Evolutionary conservation across 1,140 invertebrate genomes (phyloP), one percentile per base, ranked within the genome.

Genomic region (Drosophila bocqueti): DNA sequence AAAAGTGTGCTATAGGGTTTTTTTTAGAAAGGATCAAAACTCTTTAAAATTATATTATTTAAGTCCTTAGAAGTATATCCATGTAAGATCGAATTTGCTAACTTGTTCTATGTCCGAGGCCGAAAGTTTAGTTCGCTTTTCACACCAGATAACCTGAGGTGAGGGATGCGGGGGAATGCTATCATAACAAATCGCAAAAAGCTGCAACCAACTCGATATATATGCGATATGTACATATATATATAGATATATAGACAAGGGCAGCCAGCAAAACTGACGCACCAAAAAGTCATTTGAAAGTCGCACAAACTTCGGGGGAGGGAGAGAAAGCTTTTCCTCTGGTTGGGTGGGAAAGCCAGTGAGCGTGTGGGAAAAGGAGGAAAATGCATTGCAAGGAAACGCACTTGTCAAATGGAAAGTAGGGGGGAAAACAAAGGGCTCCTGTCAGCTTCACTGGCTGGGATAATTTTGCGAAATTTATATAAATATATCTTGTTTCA

Each of bases 201-300:
- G 52, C 34, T 55, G 52, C 31, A 55, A 24, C 18, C 18, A 55
- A 38, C 52, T 55, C 34, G 52, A 55, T 55, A 24, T 55, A 55
- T 38, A 55, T 55, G 34, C 7, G 11, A 46, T 26, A 45, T 43
- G 13, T 43, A 34, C 18, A 43, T 36, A 26, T 21, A 26, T 21
- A 45, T 36, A 36, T 43, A 38, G 42, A 34, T 26, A 43, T 29
- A 26, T 16, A 74, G 71, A 72, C 50, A 76, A 74, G 47, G 60
- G 38, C 52, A 65, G 29, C 69, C 43, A 58, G 58, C 43, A 55
- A 47, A 71, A 60, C 71, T 43, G 59, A 76, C 45, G 73, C 73
- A 76, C 73, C 71, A 57, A 76, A 75, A 75, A 76, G 73, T 76
- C 71, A 76, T 76, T 76, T 76, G 73, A 76, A 76, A 76, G 73